Percentiles rank a stretch among this genome's conserved stretches.
phyloP scores from a whole-genome alignment of 2,797 vertebrate species.

The Garrulus glandarius region DNA sequence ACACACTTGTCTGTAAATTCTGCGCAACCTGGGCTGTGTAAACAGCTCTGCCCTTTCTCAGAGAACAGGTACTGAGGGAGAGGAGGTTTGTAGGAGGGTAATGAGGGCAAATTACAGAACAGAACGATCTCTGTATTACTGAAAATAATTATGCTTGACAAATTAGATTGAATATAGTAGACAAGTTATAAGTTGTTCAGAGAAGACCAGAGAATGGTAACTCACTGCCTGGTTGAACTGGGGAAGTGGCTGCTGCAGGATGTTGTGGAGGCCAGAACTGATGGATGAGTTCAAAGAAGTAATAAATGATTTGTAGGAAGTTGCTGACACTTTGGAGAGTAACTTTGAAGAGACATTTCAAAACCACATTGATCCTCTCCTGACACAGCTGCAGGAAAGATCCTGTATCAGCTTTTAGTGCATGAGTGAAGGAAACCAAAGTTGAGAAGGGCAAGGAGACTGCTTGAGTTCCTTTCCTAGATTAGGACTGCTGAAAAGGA shows the following conservation, averaged over 20 bases:
- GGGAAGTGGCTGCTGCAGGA: not conserved
- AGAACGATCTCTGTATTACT: not conserved
- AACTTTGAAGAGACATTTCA: not conserved
- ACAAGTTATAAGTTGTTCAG: not conserved
- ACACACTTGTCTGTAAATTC: not conserved
- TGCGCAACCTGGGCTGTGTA: not conserved
- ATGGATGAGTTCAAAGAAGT: not conserved
- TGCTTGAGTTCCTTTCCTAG: not conserved
- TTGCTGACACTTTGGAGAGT: rapidly evolving
- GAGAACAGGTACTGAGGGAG: not conserved
- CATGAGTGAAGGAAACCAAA: not conserved
- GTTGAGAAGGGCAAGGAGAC: not conserved
- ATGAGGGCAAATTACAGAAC: not conserved
- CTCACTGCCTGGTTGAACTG: not conserved
- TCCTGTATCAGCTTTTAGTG: not conserved
- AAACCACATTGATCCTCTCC: not conserved
- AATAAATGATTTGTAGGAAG: not conserved
- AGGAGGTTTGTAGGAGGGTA: not conserved
- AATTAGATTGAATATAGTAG: not conserved
- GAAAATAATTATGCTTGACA: not conserved
- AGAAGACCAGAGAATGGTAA: not conserved
- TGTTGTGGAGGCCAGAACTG: not conserved
- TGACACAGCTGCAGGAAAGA: not conserved
- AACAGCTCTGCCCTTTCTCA: not conserved
- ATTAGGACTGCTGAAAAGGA: not conserved